phyloP scores from a whole-genome alignment of 2,113 vertebrate species.

The Papio anubis region DNA sequence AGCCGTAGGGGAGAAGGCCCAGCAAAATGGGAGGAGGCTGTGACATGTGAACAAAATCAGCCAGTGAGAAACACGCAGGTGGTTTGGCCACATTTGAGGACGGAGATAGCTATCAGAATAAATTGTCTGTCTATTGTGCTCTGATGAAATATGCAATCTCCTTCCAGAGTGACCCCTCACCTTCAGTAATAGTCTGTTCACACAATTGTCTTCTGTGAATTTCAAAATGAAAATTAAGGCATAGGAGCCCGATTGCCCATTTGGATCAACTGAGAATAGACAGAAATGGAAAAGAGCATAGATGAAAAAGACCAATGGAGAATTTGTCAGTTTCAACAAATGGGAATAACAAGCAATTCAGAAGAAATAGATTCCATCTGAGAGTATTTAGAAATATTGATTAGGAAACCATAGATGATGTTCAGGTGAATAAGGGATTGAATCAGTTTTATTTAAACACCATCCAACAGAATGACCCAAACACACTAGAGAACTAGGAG shows the following conservation, averaged over 20 bases:
- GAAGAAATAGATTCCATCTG: not conserved
- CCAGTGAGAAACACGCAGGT: not conserved
- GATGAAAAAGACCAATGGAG: not conserved
- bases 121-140: not conserved
- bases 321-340: slow-evolving; percentile 19
- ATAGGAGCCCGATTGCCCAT: not conserved
- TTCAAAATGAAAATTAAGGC: not conserved
- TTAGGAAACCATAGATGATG: not conserved
- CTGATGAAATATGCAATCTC: not conserved
- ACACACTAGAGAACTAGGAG: not conserved
- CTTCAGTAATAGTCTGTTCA: not conserved
- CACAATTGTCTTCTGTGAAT: not conserved
- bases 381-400: not conserved
- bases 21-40: not conserved
- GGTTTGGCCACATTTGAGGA: not conserved
- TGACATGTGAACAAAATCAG: not conserved
- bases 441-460: not conserved
- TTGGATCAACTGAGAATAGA: not conserved
- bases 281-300: slow-evolving; percentile 37
- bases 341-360: slow-evolving; percentile 2
- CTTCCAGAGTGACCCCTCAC: not conserved
- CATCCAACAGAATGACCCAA: not conserved
- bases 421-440: not conserved
- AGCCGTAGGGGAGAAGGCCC: not conserved
- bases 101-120: not conserved